Evolutionary conservation across 2,113 vertebrate genomes (phyloP), one percentile per base, ranked within the genome.

Genomic region (Ictalurus furcatus): DNA sequence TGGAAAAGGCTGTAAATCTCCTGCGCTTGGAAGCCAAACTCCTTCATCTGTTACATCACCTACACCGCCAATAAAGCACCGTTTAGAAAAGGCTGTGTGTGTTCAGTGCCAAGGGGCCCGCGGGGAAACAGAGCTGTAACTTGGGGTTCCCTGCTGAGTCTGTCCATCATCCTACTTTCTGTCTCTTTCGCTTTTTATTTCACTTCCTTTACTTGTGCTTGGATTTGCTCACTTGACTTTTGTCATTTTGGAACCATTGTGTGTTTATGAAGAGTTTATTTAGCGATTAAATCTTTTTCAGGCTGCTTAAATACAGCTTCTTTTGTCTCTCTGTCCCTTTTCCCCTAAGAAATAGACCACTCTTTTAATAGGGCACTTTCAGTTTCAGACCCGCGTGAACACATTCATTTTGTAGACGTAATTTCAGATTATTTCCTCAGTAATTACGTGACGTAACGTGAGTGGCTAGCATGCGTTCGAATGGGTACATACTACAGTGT

Each of bases 21-120:
- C 44, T 90, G 88, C 84, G 14, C 93, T 94, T 93, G 91, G 93
- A 94, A 67, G 74, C 91, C 78, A 81, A 82, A 74, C 86, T 93
- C 91, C 93, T 92, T 94, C 92, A 92, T 93, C 91, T 91, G 91
- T 96, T 95, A 95, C 94, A 93, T 95, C 94, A 95, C 93, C 93
- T 93, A 88, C 87, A 59, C 92, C 90, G 90, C 91, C 92, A 93
- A 92, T 95, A 94, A 95, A 92, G 90, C 92, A 93, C 91, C 91
- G 92, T 94, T 85, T 94, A 85, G 90, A 85, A 58, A 93, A 92
- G 91, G 87, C 74, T 3, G 90, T 63, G 88, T 89, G 76, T 87
- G 91, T 90, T 84, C 71, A 80, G 37, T 89, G 90, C 87, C 89
- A 88, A 85, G 19, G 59, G 83, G 80, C 86, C 91, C 88, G 93